These are phyloP conservation scores for Keiferia lycopersicella DNA, from an alignment of 2,888 invertebrate species.

Conservation along the genomic window DNA sequence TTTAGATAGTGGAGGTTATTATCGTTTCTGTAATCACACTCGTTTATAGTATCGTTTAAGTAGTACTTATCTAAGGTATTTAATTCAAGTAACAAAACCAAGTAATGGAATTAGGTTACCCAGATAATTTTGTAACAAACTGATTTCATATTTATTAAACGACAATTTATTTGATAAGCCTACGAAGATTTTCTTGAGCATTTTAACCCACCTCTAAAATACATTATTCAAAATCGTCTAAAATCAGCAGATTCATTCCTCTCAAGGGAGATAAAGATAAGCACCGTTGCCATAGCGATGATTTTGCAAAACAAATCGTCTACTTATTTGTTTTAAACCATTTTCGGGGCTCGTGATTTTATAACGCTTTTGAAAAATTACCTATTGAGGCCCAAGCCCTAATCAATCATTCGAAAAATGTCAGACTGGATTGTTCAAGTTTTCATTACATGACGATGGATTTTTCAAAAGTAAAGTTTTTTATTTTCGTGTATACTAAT, in stretches of 20 bases:
- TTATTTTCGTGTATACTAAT: too few species aligned
- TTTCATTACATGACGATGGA: slow-evolving; percentile 53
- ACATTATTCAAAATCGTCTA: slow-evolving; percentile 8
- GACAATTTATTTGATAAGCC: neutral
- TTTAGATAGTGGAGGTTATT: neutral
- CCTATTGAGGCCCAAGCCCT: slow-evolving; percentile 32
- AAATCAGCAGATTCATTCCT: slow-evolving; percentile 7
- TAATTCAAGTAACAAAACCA: neutral
- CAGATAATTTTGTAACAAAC: neutral
- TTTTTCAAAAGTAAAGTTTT: slow-evolving; percentile 30
- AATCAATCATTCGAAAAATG: slow-evolving; percentile 51
- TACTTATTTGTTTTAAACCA: slow-evolving; percentile 22
- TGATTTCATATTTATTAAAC: neutral
- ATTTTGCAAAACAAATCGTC: slow-evolving; percentile 18
- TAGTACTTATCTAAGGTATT: too few species aligned
- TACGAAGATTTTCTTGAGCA: neutral
- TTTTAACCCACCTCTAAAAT: neutral
- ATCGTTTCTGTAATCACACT: neutral
- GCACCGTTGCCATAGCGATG: slow-evolving; percentile 9
- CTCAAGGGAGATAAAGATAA: slow-evolving; percentile 13
- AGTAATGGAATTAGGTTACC: neutral
- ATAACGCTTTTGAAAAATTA: slow-evolving; percentile 35
- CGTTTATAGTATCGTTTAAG: too few species aligned
- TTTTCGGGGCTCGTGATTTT: slow-evolving; percentile 22
- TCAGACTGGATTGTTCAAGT: slow-evolving; percentile 39